These are phyloP conservation scores for Volucella bombylans DNA, from an alignment of 2,888 invertebrate species.

Conservation along the genomic window DNA sequence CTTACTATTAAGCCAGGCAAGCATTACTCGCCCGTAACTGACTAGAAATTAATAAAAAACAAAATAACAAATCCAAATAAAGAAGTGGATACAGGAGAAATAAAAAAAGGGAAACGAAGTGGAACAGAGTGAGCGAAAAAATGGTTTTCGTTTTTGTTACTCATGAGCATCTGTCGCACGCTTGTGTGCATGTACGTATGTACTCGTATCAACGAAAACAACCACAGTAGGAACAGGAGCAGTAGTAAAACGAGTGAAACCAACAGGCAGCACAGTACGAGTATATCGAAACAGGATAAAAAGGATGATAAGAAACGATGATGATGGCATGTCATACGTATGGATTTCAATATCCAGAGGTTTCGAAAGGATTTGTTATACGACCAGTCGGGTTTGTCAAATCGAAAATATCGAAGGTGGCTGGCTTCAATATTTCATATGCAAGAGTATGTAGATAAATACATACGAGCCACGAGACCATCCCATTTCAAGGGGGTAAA, in stretches of 20 bases:
- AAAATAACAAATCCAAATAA: slow-evolving; percentile 3
- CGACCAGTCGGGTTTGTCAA: slow-evolving; percentile 45
- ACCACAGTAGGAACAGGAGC: background rate
- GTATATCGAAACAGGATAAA: slow-evolving; percentile 31
- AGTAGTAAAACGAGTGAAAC: slow-evolving; percentile 11
- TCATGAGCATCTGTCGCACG: slow-evolving; percentile 50
- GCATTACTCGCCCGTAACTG: slow-evolving; percentile 22
- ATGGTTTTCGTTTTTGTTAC: slow-evolving; percentile 27
- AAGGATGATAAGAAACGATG: slow-evolving; percentile 49
- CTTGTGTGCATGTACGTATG: slow-evolving; percentile 11
- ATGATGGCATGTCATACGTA: slow-evolving; percentile 60
- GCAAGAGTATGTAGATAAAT: background rate
- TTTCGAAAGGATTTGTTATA: slow-evolving; percentile 58
- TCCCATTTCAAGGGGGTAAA: too few species aligned
- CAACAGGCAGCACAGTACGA: slow-evolving; percentile 15
- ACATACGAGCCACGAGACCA: too few species aligned
- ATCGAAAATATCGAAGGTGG: slow-evolving; percentile 26
- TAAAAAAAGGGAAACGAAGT: background rate
- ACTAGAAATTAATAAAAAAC: slow-evolving; percentile 39
- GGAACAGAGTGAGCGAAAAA: slow-evolving; percentile 35
- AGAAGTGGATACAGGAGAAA: slow-evolving; percentile 5
- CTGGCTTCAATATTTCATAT: slow-evolving; percentile 28
- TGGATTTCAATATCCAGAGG: slow-evolving; percentile 61
- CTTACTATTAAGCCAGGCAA: slow-evolving; percentile 6
- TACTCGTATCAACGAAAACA: background rate